Base-by-base conservation (phyloP, 53 echinoderm and acorn worm species). In the Actinopyga echinites region DNA sequence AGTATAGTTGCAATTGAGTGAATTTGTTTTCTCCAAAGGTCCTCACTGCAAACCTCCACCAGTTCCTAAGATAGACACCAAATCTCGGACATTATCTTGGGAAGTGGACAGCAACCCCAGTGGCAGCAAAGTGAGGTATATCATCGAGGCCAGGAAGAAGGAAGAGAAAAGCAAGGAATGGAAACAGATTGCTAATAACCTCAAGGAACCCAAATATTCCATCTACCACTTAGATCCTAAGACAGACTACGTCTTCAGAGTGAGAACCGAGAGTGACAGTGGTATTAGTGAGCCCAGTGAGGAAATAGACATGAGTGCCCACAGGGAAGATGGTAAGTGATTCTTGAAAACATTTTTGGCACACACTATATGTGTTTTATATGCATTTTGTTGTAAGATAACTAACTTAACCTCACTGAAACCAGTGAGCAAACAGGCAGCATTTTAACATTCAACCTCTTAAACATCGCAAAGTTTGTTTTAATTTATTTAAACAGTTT, bases 231-330 rank as follows among this genome's bases (percentile, higher is more conserved):
- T 95, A 57, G 89, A 86, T 55, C 93, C 87, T 2, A 84, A 86
- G 42, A 89, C 86, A 30, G 91, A 78, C 52, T 93, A 91, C 49
- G 84, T 88, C 61, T 95, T 95, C 74, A 88, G 93, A 53, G 95
- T 93, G 37, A 79, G 95, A 25, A 89, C 93, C 2, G 95, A 93
- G 84, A 86, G 74, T 57, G 93, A 90, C 57, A 93, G 84, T 49
- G 95, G 95, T 33, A 93, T 95, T 66, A 95, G 95, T 28, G 95
- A 95, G 52, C 95, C 95, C 4, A 85, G 93, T 69, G 93, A 93
- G 75, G 93, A 88, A 64, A 89, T 93, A 15, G 91, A 93, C 60
- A 82, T 95, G 7, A 93, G 93, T 60, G 82, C 83, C 21, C 87
- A 86, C 64, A 89, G 84, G 73, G 83, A 89, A 54, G 83, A 91